phyloP scores from a whole-genome alignment of 2,113 vertebrate genomes.

The Semnornis frantzii region DNA sequence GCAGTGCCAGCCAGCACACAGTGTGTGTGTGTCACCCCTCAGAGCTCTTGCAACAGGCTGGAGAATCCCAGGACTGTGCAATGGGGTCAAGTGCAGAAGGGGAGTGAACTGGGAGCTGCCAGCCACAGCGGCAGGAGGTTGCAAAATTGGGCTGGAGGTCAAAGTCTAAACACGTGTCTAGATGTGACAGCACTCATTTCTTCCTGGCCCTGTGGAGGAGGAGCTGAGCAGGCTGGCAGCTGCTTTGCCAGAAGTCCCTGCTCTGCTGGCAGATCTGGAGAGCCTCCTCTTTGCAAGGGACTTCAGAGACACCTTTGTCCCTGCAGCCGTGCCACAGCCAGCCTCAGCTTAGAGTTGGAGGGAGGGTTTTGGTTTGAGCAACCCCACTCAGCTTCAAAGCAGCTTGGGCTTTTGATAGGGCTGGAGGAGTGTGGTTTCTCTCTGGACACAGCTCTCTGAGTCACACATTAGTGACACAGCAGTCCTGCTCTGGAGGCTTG shows the following conservation, averaged over 20 bases:
- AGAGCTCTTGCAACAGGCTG: neutral
- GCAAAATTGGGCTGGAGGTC: neutral
- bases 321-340: neutral
- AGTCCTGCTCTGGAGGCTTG: neutral
- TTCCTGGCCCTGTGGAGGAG: neutral
- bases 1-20: rapidly evolving
- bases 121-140: neutral
- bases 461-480: neutral
- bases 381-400: neutral
- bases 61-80: rapidly evolving
- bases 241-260: neutral
- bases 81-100: neutral
- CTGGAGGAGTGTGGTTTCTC: neutral
- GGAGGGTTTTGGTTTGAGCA: neutral
- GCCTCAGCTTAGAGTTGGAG: neutral
- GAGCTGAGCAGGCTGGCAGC: neutral
- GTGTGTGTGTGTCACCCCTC: neutral
- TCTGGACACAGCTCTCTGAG: neutral
- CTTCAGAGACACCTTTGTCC: neutral
- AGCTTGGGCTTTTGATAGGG: neutral
- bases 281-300: no score
- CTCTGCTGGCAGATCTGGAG: neutral
- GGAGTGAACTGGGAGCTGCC: neutral
- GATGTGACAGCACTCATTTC: neutral
- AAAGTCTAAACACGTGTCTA: neutral